These are phyloP conservation scores for Xestia c-nigrum DNA, from an alignment of 2,888 invertebrate species.

Conservation along the genomic window DNA sequence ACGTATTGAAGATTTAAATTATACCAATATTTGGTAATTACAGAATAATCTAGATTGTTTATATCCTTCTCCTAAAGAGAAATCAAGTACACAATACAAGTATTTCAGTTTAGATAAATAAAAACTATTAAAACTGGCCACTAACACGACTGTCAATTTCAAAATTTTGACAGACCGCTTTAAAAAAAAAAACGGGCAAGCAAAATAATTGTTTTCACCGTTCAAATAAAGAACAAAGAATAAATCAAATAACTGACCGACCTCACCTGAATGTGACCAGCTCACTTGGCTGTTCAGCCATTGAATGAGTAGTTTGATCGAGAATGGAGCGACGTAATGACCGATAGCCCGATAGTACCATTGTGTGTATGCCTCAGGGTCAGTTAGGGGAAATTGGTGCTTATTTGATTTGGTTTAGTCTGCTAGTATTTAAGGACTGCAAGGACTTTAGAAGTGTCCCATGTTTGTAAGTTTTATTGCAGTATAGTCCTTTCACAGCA, in stretches of 20 bases:
- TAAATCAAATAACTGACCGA: constrained; percentile 2
- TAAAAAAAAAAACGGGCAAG: not conserved
- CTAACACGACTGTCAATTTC: not conserved
- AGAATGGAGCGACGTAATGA: constrained; percentile 30
- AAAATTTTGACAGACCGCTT: constrained; percentile 19
- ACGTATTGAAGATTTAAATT: not conserved
- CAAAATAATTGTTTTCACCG: too few species aligned
- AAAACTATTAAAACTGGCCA: constrained; percentile 7
- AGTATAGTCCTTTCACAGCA: not conserved
- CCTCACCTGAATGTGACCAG: constrained; percentile 6
- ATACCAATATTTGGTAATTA: not conserved
- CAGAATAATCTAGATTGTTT: not conserved
- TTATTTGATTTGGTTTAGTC: constrained; percentile 13
- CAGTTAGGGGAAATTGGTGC: constrained; percentile 30
- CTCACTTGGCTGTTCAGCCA: constrained; percentile 8
- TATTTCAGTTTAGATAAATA: not conserved
- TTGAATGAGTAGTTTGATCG: constrained; percentile 41
- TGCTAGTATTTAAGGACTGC: not conserved
- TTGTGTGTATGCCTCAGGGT: constrained; percentile 43
- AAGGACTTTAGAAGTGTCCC: not conserved
- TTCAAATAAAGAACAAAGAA: constrained; percentile 8
- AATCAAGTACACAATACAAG: not conserved
- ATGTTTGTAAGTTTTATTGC: not conserved
- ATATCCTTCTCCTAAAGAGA: not conserved
- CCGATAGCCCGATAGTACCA: constrained; percentile 10